phyloP scores from a whole-genome alignment of 2,113 vertebrate genomes.

The Daubentonia madagascariensis region DNA sequence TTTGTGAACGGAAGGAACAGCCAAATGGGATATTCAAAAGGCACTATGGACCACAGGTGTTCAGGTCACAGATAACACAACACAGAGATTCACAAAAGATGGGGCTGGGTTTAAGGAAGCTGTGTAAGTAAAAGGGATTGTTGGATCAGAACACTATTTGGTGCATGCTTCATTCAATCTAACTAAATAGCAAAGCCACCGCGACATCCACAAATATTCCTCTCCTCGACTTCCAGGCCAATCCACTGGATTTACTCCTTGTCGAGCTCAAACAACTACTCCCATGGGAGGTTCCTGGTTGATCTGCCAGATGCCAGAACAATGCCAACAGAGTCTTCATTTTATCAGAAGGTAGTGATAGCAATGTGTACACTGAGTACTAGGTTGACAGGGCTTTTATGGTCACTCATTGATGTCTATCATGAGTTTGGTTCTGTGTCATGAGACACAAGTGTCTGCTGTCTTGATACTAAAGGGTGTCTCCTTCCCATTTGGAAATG shows the following conservation, averaged over 20 bases:
- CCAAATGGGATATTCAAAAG: neutral
- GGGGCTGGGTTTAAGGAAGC: neutral
- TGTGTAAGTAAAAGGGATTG: neutral
- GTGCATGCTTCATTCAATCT: neutral
- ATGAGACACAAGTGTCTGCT: neutral
- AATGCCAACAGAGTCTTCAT: neutral
- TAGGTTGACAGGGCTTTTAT: rapidly evolving
- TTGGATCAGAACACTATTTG: neutral
- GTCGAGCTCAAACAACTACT: neutral
- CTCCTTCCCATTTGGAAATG: neutral
- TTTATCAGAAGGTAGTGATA: neutral
- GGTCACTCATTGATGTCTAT: too few species aligned
- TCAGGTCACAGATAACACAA: neutral
- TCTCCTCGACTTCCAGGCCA: neutral
- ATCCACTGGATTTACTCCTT: neutral
- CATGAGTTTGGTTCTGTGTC: neutral
- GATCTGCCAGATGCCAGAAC: neutral
- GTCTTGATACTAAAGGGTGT: neutral
- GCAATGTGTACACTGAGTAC: neutral
- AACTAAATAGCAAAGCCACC: neutral
- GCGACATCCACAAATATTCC: neutral
- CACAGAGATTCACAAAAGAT: neutral
- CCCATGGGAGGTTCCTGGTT: neutral
- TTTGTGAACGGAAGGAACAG: neutral
- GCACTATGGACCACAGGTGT: neutral